Base-by-base conservation (phyloP, 2,113 vertebrate species). In the Lutjanus erythropterus region DNA sequence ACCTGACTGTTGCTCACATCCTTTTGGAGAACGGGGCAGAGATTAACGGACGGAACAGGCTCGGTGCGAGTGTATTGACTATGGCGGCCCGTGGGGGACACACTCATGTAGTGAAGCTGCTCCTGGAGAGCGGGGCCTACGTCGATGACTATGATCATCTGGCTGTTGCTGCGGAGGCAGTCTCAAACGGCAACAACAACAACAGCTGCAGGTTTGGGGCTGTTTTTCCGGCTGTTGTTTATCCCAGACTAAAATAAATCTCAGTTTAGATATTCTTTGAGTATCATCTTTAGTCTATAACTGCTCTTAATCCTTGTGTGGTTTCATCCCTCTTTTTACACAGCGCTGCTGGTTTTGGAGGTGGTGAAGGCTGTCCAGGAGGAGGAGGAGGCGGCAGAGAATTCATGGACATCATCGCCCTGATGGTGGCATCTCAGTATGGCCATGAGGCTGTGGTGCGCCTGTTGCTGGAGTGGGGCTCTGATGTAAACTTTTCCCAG, bases 1-100 rank as follows among this genome's bases (percentile, higher is more conserved):
- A 99, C 71, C 86, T 96, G 44, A 96, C 80, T 0, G 97, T 99
- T 47, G 96, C 96, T 23, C 96, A 96, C 86, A 96, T 99, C 78
- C 94, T 99, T 47, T 76, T 99, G 94, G 98, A 99, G 88, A 97
- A 99, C 0, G 97, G 97, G 2, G 98, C 97, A 0, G 97, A 99
- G 75, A 95, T 97, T 18, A 98, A 98, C 0, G 97, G 96, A 1
- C 96, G 97, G 73, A 99, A 98, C 91, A 93, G 97, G 14, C 93
- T 99, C 9, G 97, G 98, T n/a, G 97, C 96, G 42, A 98, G 96
- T 1, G 96, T 98, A 69, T 96, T 99, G 27, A 96, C 95, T 0
- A 96, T 97, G 96, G 97, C 98, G 0, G 95, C 96, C 6, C 96
- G 98, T 2, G 98, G 97, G 0, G 97, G 97, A 33, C 98, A 99